A percentile compares a stretch with the other conserved stretches of the same genome.
Conservation (phyloP, 2,113 vertebrate genomes). For the Peromyscus maniculatus region DNA sequence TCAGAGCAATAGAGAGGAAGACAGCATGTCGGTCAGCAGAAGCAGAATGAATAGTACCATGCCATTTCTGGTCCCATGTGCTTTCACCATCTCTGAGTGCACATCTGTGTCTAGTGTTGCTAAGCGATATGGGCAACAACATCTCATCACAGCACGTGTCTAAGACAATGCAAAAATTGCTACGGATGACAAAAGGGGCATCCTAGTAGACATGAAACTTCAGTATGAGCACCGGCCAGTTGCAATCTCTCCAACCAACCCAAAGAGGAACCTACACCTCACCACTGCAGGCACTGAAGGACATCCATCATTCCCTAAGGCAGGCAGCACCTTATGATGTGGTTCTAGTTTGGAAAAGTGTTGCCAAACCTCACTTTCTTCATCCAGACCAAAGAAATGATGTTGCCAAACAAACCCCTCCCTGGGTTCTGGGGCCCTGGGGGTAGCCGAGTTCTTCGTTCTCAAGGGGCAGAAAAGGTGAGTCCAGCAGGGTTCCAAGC, state of each 20-base stretch:
- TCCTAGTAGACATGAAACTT: neutral
- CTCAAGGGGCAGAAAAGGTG: neutral
- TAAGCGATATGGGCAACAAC: neutral
- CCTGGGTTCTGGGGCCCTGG: neutral
- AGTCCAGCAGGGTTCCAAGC: neutral
- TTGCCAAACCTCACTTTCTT: neutral
- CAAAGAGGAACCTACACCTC: neutral
- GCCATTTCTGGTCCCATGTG: fast-evolving
- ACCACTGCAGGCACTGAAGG: neutral
- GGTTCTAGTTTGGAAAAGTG: neutral
- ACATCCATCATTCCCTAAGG: neutral
- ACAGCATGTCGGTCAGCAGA: neutral
- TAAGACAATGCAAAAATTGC: neutral
- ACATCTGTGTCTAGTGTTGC: neutral
- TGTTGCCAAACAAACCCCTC: fast-evolving
- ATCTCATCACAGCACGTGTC: neutral
- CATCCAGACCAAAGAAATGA: neutral
- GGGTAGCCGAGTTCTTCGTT: neutral
- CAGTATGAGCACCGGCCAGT: fast-evolving
- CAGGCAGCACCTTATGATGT: neutral
- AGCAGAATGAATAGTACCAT: neutral
- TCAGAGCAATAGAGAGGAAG: fast-evolving
- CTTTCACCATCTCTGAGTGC: neutral
- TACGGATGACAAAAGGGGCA: neutral
- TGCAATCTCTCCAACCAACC: neutral